Evolutionary conservation across 2,113 vertebrate species (phyloP), one percentile per base, ranked within the genome.

Genomic region (Toxotes jaculatrix): DNA sequence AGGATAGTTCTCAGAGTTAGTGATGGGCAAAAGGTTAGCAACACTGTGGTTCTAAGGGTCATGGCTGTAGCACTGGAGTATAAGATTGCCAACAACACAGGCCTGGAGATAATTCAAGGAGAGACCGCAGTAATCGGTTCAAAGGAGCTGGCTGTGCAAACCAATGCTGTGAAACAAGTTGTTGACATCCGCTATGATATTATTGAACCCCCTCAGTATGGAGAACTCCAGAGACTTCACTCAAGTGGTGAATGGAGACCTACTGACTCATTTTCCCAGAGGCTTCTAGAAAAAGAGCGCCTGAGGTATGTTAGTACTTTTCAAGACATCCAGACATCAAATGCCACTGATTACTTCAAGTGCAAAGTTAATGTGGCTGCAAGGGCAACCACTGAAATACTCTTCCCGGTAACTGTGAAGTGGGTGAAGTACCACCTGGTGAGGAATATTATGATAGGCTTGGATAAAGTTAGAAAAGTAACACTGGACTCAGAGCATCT

Each of bases 21-120:
- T 4, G 97, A 98, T 87, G 96, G 96, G 36, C 96, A 97, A 82
- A 97, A 96, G 80, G 94, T 97, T 72, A 98, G 97, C 90, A 98
- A 97, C 83, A 97, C 96, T 0, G 95, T 96, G 4, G 97, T 99
- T 42, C 90, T 99, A 40, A 91, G 95, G 67, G 85, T 98, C 74
- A 94, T 96, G 92, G 96, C 96, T 14, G 55, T 97, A 74, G 87
- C 94, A 11, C 92, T 97, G 77, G 93, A 97, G 79, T 97, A 95
- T 83, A 94, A 92, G 88, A 86, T 98, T 82, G 89, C 88, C 42
- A 96, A 92, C 77, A 96, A 95, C 83, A 97, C 95, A 0, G 96
- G 96, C 17, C 80, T 97, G 74, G 83, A 92, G 38, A 85, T 97
- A 0, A 83, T 85, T 32, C 97, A 97, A 85, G 96, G 97, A 71